Base-by-base conservation (phyloP, 2,797 vertebrate genomes). In the Sternarchorhynchus goeldii region DNA sequence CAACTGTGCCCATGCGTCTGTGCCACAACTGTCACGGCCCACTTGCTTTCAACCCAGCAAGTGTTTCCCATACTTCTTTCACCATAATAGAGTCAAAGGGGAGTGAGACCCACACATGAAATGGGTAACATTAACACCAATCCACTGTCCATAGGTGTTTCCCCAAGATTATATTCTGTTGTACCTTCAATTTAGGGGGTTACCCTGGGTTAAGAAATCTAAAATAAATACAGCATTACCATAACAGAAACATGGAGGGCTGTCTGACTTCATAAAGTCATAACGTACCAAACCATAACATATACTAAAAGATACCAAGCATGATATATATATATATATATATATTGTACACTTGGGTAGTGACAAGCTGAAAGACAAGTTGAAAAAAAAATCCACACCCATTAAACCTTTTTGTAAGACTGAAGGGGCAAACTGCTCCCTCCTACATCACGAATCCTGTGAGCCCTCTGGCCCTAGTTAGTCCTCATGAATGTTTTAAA, bases 41-140 rank as follows among this genome's bases (percentile, higher is more conserved):
- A 87, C 85, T 90, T 88, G 85, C 82, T 87, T 85, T 76, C 86
- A 86, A 82, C 85, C 80, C 85, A 78, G 87, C 85, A 88, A 88
- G 57, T 88, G 84, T 90, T 90, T 91, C 88, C 81, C 83, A 84
- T 89, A 87, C 91, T 91, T 87, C 86, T 81, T 82, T 87, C 86
- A 34, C 86, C 85, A 81, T 84, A 87, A 89, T 75, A 77, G 85
- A 91, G 87, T 87, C 84, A 36, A 34, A 71, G 21, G 36, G 68
- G 73, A 84, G 84, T 20, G 73, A 20, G 68, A 75, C 78, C 59
- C 45, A 50, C 12, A 12, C 45, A 50, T 68, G 80, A 83, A 84
- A 88, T 76, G 67, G 5, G 83, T 75, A 84, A 87, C 77, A 72
- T 80, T 82, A 85, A 67, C 75, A 80, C 77, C 60, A 6, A 63